phyloP scores from a whole-genome alignment of 2,113 vertebrate species.

The Pseudopipra pipra region DNA sequence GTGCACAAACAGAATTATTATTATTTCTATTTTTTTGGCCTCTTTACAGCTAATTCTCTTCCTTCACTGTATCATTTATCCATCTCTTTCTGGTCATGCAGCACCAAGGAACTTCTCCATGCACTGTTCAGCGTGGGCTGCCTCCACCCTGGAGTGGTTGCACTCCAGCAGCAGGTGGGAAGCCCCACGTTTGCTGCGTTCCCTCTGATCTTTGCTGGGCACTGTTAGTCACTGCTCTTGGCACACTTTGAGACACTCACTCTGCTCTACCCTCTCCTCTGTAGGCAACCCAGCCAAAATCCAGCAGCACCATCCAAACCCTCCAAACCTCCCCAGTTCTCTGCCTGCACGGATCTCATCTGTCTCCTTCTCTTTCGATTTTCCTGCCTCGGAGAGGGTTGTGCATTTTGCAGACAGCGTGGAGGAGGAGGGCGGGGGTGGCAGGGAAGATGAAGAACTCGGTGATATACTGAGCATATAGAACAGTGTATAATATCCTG shows the following conservation, averaged over 20 bases:
- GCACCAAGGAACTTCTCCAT: neutral
- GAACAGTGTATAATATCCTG: slow-evolving; percentile 43
- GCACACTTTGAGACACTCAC: neutral
- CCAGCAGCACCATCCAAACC: slow-evolving; percentile 7
- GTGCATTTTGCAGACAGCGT: slow-evolving; percentile 46
- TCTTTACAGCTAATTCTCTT: neutral
- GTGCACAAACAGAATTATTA: neutral
- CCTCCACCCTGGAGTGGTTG: neutral
- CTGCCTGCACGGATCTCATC: neutral
- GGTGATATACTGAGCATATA: neutral
- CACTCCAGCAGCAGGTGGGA: neutral
- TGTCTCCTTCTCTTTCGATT: neutral
- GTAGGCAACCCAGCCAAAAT: neutral
- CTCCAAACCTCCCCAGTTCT: neutral
- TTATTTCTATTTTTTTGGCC: neutral
- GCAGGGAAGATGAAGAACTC: slow-evolving; percentile 41
- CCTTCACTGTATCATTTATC: neutral
- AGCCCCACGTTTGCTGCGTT: neutral
- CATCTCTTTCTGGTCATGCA: neutral
- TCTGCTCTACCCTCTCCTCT: neutral
- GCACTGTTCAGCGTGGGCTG: neutral
- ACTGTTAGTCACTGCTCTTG: neutral
- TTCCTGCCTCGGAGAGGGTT: slow-evolving; percentile 1
- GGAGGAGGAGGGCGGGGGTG: slow-evolving; percentile 35
- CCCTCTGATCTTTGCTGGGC: neutral